Evolutionary conservation across 2,113 vertebrate species (phyloP), one percentile per base, ranked within the genome.

Genomic region (Eulemur macaco): DNA sequence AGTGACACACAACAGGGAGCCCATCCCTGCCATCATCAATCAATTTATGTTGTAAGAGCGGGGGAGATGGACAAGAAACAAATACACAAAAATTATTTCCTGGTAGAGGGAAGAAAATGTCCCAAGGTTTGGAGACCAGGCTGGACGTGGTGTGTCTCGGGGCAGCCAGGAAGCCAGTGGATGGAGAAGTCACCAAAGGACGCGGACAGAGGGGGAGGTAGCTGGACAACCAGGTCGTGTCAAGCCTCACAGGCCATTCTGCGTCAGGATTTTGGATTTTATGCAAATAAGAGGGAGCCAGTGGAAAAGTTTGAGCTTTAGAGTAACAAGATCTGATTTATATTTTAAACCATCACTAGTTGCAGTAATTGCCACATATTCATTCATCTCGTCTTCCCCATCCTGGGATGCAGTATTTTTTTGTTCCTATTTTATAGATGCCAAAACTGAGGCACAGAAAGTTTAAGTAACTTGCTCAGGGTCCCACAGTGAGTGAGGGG

Each of bases 31-130:
- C 29, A 42, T 37, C 52, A 31, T 58, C 25, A 39, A 39, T 39
- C 39, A 39, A 39, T 39, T 39, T 39, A 39, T 39, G 39, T 39
- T 39, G 3, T 39, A 23, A 63, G 71, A 83, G 39, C 10, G 1
- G 27, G 8, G 15, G 39, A 13, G 39, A 63, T 8, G 27, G 21
- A 21, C 0, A 0, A 80, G 56, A 27, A 8, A 29, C 0, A 14
- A 29, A 21, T 0, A 14, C n/a, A 21, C 73, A 52, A 8, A 17
- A 6, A 8, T 29, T 12, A 42, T 0, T 76, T 69, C 29, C n/a
- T 54, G 29, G 80, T 4, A 8, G 71, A 45, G 45, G 82, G n/a
- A 14, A 6, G 54, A 63, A 5, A 54, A 0, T 1, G 1, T 1
- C 31, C 73, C 21, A 15, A n/a, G 73, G 27, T 37, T 5, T 9